Evolutionary conservation across 2,113 vertebrate species (phyloP), one percentile per base, ranked within the genome.

Genomic region (Pelusios castaneus): DNA sequence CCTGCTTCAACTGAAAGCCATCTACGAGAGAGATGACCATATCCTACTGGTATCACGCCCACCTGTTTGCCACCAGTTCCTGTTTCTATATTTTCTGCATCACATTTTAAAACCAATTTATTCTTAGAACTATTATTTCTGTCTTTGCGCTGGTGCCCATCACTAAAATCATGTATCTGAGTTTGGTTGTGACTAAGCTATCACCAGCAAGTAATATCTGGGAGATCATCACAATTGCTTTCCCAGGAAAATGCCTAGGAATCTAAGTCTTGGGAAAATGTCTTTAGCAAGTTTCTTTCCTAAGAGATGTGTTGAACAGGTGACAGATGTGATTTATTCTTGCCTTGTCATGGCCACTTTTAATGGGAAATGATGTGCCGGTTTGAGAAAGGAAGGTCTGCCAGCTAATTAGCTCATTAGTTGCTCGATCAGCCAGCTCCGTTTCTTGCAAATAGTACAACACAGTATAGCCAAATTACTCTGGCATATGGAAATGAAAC

Each of bases 371-470:
- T 73, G 31, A 88, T 70, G 8, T 82, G 29, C 75, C 67, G 70
- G 54, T 86, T 82, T 67, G 27, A 82, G 55, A 45, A 34, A 75
- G 77, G 73, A 87, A 81, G 52, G 1, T 76, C 82, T 93, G 55
- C 38, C 73, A 77, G 70, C 34, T 95, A 85, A 89, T 95, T 89
- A 94, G 84, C 55, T 82, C 60, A 55, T 76, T 84, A 70, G 49
- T 49, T 84, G 12, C 25, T 89, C 51, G 34, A 79, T 43, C 76
- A 82, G 29, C 52, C 67, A 78, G 45, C 10, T 38, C 75, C 51
- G 11, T 45, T 92, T 88, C 58, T 75, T 89, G 17, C 24, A 91
- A 56, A 80, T 34, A 82, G 21, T 54, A 45, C 24, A 60, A 8
- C 73, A n/a, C 34, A 38, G 10, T 76, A 34, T 84, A 84, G 75